Conservation (phyloP, 2,797 vertebrate species). For the Crocidura indochinensis region DNA sequence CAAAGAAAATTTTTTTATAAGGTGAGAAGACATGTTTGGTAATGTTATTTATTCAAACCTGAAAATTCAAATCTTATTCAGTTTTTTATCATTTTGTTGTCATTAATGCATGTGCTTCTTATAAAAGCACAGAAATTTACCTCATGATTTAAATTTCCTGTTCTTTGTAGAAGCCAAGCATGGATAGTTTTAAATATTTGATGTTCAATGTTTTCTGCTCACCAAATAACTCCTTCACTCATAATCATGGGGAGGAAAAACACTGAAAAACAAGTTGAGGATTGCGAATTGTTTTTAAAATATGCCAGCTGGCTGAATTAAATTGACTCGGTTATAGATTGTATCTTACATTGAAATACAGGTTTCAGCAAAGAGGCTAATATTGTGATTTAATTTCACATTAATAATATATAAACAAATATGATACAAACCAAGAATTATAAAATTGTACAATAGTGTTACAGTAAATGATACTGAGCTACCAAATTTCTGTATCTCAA, state of each 20-base stretch:
- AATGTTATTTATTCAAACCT: conserved; percentile 42
- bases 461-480: conserved; percentile 45
- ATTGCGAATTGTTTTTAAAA: conserved; percentile 68
- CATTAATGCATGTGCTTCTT: conserved; percentile 7
- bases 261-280: conserved; percentile 48
- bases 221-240: conserved; percentile 48
- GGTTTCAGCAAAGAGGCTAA: conserved; percentile 57
- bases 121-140: conserved; percentile 45
- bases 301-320: conserved; percentile 56
- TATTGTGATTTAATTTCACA: conserved; percentile 69
- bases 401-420: conserved; percentile 44
- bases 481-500: too few species aligned
- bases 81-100: conserved; percentile 58
- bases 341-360: conserved; percentile 43
- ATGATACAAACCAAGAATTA: conserved; percentile 50
- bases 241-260: conserved; percentile 49
- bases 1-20: conserved; percentile 38
- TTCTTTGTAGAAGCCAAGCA: conserved; percentile 46
- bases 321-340: conserved; percentile 58
- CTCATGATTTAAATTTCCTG: conserved; percentile 43
- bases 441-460: conserved; percentile 15
- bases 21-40: conserved; percentile 24
- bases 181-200: conserved; percentile 73
- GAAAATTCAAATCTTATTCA: conserved; percentile 37
- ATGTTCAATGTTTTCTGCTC: conserved; percentile 73